Evolutionary conservation across 2,888 invertebrate species (phyloP).

Genomic region (Patella caerulea): DNA sequence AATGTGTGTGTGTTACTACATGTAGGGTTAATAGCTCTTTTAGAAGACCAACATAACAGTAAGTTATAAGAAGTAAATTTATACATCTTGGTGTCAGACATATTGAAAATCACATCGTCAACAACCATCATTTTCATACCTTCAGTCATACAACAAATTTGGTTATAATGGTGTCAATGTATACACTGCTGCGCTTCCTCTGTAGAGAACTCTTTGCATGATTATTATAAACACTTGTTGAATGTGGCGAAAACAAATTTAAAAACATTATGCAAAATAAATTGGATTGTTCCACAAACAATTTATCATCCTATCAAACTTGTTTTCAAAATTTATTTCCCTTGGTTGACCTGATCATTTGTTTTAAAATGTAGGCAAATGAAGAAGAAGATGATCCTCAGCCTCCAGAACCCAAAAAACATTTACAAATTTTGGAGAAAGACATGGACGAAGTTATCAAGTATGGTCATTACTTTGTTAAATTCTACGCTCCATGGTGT

Average conservation of each 20-base stretch:
- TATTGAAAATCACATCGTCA: too few relatives aligned
- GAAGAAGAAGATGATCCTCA: constrained; percentile 20
- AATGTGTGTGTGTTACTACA: background rate
- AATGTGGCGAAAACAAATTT: too few relatives aligned
- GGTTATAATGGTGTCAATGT: too few relatives aligned
- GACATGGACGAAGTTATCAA: constrained; percentile 82
- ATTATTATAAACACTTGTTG: too few relatives aligned
- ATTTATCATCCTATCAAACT: background rate
- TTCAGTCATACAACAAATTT: too few relatives aligned
- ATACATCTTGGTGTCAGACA: too few relatives aligned
- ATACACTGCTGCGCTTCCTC: too few relatives aligned
- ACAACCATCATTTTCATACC: too few relatives aligned
- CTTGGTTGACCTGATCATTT: background rate
- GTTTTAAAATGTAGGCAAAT: constrained; percentile 4
- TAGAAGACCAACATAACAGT: background rate
- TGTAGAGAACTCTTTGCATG: too few relatives aligned
- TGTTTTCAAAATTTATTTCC: background rate
- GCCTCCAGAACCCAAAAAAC: constrained; percentile 2
- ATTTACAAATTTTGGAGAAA: constrained; percentile 76
- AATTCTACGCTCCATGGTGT: constrained; percentile 95
- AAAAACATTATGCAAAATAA: too few relatives aligned
- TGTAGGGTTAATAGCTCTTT: background rate
- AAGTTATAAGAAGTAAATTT: too few relatives aligned
- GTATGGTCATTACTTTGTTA: constrained; percentile 86
- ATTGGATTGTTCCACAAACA: background rate